phyloP scores from a whole-genome alignment of 2,888 invertebrate species.

The Ceramica pisi region DNA sequence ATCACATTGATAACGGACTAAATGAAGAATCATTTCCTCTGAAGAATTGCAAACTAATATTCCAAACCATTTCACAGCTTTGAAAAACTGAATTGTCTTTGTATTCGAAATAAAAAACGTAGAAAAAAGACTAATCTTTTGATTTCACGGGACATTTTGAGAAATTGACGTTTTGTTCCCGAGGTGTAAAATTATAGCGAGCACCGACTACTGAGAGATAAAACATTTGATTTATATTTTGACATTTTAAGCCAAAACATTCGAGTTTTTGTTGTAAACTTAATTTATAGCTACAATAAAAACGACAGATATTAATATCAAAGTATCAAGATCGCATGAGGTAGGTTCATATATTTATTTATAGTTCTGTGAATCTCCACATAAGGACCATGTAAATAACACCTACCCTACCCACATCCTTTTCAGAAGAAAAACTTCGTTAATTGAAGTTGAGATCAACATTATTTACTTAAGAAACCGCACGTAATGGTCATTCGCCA shows the following conservation, averaged over 20 bases:
- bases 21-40: constrained; percentile 74
- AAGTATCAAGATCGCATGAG: constrained; percentile 62
- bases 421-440: constrained; percentile 37
- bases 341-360: constrained; percentile 29
- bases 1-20: constrained; percentile 82
- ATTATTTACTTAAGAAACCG: constrained; percentile 50
- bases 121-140: constrained; percentile 62
- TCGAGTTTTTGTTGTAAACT: constrained; percentile 80
- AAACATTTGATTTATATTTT: constrained; percentile 85
- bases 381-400: constrained; percentile 33
- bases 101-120: constrained; percentile 27
- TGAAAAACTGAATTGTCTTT: constrained; percentile 23
- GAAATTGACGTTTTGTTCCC: constrained; percentile 84
- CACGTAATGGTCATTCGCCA: constrained; percentile 57
- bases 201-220: constrained; percentile 76
- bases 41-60: constrained; percentile 67
- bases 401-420: constrained; percentile 42
- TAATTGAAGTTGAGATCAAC: constrained; percentile 43
- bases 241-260: constrained; percentile 87
- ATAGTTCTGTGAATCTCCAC: constrained; percentile 42
- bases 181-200: constrained; percentile 84
- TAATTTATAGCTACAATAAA: constrained; percentile 85
- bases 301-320: constrained; percentile 76
- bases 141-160: constrained; percentile 80
- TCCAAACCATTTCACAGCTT: constrained; percentile 44